Evolutionary conservation across 2,113 vertebrate genomes (phyloP).

Genomic region (Leptodactylus fuscus): DNA sequence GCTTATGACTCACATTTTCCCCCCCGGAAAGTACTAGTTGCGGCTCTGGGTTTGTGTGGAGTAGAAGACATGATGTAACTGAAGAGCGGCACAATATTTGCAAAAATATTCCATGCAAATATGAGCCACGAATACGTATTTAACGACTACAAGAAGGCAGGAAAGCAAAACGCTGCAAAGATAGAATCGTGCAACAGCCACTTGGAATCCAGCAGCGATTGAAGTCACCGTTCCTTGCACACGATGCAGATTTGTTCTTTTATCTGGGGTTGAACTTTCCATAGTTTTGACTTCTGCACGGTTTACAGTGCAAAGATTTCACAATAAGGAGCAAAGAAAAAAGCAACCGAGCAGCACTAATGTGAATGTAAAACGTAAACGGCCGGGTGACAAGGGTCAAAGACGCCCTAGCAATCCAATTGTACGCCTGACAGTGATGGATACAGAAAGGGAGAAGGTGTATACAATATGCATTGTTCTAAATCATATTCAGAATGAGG

Average conservation of each 20-base stretch:
- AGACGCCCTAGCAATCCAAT: background rate
- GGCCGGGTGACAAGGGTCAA: background rate
- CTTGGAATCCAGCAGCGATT: too few species aligned
- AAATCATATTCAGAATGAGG: background rate
- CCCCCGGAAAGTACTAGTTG: too few species aligned
- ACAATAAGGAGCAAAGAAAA: background rate
- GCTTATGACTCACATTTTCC: too few species aligned
- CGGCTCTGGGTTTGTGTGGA: too few species aligned
- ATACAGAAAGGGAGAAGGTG: background rate
- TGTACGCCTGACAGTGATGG: conserved; percentile 10
- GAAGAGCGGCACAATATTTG: too few species aligned
- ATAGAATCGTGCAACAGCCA: background rate
- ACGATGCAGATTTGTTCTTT: background rate
- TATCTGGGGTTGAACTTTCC: background rate
- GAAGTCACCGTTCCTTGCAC: too few species aligned
- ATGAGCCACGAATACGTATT: too few species aligned
- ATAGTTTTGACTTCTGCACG: background rate
- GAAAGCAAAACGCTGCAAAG: background rate
- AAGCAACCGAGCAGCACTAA: background rate
- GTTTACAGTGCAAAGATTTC: background rate
- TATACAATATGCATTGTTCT: background rate
- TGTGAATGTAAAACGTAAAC: background rate
- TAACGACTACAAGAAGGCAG: background rate
- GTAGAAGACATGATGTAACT: too few species aligned
- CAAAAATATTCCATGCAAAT: too few species aligned